Base-by-base conservation (phyloP, 2,888 invertebrate species). In the Cremastinae sp. region DNA sequence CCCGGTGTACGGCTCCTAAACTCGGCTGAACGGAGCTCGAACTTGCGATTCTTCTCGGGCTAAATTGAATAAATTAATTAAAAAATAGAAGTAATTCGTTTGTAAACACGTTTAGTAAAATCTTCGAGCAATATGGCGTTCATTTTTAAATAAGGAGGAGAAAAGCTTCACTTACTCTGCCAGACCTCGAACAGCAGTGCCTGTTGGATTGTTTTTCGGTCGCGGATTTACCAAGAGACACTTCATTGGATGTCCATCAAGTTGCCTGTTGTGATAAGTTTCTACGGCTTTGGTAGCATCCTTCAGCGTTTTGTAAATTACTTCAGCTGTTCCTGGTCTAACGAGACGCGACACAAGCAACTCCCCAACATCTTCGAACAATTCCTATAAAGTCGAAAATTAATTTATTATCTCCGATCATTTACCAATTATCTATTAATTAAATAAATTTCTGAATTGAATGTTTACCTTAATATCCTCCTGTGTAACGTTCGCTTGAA, bases 211-310 rank as follows among this genome's bases (percentile, higher is more conserved):
- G 86, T 92, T 92, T 78, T 93, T 91, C 47, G 93, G 91, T 84
- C 95, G 91, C 47, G 95, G 95, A 86, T 95, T 95, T 5, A 96
- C 96, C 78, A 97, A 91, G 66, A 96, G 92, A 87, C 96, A 97
- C 88, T 96, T 96, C 97, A 97, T 97, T 2, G 97, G 97, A 86
- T 96, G 96, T 0, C 97, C 97, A 91, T 98, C 98, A 49, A 98
- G 91, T 86, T 97, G 97, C 61, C 98, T 91, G 89, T 97, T 97
- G 88, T 98, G 97, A 90, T 98, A 98, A 65, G 96, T 94, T 83
- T 97, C 96, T 1, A 97, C 96, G 0, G 98, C 97, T 88, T 94
- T 94, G 83, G 96, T 94, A 35, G 98, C 98, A 90, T 97, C 96
- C 81, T 95, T 94, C 80, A 95, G 91, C 51, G 94, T 94, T 85